Evolutionary conservation across 2,113 vertebrate genomes (phyloP), one percentile per base, ranked within the genome.

Genomic region (Eretmochelys imbricata): DNA sequence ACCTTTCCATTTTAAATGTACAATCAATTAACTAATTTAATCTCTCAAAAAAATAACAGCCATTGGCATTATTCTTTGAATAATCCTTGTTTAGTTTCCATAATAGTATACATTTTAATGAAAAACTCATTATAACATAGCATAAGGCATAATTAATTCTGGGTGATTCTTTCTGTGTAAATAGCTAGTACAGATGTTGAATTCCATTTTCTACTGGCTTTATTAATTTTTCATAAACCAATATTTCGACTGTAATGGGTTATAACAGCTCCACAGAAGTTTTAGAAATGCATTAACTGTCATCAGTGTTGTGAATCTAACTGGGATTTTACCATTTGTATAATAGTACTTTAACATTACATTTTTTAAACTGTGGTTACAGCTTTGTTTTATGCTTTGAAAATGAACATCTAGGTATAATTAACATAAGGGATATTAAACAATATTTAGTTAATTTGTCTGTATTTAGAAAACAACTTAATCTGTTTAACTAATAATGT

Each of bases 171-270:
- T 98, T 97, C 87, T 97, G 38, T 90, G 88, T 95, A 97, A 98
- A 97, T 94, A 98, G 94, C 94, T 96, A 94, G 55, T 95, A 86
- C 94, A 97, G 95, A 98, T 96, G 92, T 85, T 62, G 92, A 96
- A 95, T 98, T 98, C 93, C 86, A 95, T 96, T 98, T 98, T 98
- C 94, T 94, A 27, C 80, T 85, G 91, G 95, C 79, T 98, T 98
- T 98, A 98, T 98, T 98, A 97, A 98, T 98, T 97, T 98, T 97
- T 98, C 88, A 97, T 97, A 97, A 98, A 97, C 86, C 89, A 98
- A 88, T 94, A 98, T 98, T 97, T 98, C 24, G 29, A 94, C 95
- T 94, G 12, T 94, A 98, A 98, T 96, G 95, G 93, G 88, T 96
- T 96, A 50, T 93, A 97, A 97, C 93, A 96, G 94, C 91, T 96